Evolutionary conservation across 2,797 vertebrate species (phyloP), one percentile per base, ranked within the genome.

Genomic region (Spea hammondii): DNA sequence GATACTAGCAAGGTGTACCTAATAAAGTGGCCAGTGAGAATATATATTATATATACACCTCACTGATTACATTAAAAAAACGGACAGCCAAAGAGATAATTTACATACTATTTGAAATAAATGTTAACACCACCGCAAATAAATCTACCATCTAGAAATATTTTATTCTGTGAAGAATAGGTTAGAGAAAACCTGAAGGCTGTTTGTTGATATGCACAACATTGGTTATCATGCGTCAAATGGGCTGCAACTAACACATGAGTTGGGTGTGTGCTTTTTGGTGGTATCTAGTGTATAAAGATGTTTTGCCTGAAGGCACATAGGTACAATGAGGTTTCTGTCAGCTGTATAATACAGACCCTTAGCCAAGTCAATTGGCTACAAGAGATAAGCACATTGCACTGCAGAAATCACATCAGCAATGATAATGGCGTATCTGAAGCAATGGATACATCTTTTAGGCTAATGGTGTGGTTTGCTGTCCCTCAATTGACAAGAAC

Each of bases 381-480:
- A 17, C 12, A 64, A 10, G 65, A 74, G 70, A 76, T 66, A 71
- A 72, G 64, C 74, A 72, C 53, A 72, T 72, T 76, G 67, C 51
- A 62, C 13, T 68, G 70, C 47, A 14, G 45, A 66, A 70, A 70
- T 79, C n/a, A 46, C 8, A 10, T 79, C 17, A 47, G 55, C 68
- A 81, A 72, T 48, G 47, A 68, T 77, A 76, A 80, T 80, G 74
- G 64, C 70, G 51, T 51, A 64, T 70, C 44, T 72, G 54, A 67
- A 68, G 54, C 70, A 72, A 3, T 51, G 54, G 71, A 77, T 73
- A 50, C 62, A 80, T 76, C 32, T 76, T 78, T 46, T 57, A 17
- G 8, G 51, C 7, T 49, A 80, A 71, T 72, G 72, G n/a, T 60
- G 55, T 50, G 32, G 51, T 65, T 71, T 65, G 50, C 45, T 74